Conservation (phyloP, 2,797 vertebrate species). For the Manis javanica region DNA sequence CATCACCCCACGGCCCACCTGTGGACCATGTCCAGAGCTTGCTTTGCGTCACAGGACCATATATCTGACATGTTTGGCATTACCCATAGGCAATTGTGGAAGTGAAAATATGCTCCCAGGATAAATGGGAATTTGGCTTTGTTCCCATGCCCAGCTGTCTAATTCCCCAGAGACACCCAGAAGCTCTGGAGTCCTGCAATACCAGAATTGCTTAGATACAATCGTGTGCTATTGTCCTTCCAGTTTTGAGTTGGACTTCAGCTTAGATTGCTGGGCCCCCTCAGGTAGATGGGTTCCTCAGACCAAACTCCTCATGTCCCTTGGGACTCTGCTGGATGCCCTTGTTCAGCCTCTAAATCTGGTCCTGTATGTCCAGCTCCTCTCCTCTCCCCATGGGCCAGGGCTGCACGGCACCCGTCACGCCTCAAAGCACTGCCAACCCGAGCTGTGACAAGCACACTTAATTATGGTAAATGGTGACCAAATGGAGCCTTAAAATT, state of each 20-base stretch:
- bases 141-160: background rate
- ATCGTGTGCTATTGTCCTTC: background rate
- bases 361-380: too few species aligned
- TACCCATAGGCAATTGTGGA: background rate
- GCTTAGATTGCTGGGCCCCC: background rate
- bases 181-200: background rate
- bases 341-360: background rate
- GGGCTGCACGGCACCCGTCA: too few species aligned
- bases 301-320: too few species aligned
- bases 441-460: background rate
- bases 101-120: background rate
- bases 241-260: background rate
- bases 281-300: background rate
- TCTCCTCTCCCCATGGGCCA: background rate
- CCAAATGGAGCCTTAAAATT: background rate
- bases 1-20: too few species aligned
- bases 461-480: background rate
- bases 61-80: rapidly evolving
- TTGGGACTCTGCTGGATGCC: background rate
- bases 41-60: rapidly evolving
- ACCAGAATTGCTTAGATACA: background rate
- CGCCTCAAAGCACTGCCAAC: background rate
- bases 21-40: background rate
- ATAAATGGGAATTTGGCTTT: background rate
- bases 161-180: background rate